Evolutionary conservation across 2,888 invertebrate genomes (phyloP).

Genomic region (Gortyna flavago): DNA sequence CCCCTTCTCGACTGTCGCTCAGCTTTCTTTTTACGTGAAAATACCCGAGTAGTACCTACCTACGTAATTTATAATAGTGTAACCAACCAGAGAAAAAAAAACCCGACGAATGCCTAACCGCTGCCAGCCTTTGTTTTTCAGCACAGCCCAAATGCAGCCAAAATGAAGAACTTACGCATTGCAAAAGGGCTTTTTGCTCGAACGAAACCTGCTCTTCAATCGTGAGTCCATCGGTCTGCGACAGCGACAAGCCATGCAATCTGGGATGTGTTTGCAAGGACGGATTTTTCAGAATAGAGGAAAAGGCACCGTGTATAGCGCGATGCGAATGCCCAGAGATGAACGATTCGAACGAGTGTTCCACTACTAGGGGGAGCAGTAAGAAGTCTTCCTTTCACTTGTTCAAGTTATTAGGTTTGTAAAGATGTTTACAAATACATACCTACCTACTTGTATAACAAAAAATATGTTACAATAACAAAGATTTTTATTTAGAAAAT

Average conservation of each 20-base stretch:
- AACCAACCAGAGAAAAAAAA: no score
- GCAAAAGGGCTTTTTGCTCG: conserved; percentile 11
- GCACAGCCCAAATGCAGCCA: conserved; percentile 8
- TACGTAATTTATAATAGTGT: no score
- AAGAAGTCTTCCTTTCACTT: background rate
- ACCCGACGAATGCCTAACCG: no score
- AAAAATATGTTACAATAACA: background rate
- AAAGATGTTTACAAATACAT: background rate
- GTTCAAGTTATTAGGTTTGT: background rate
- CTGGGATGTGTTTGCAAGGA: conserved; percentile 25
- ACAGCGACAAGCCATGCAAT: conserved; percentile 5
- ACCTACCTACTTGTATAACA: background rate
- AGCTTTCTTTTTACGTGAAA: no score
- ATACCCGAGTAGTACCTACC: no score
- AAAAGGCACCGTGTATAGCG: conserved; percentile 10
- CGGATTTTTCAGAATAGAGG: conserved; percentile 20
- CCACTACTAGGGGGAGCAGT: background rate
- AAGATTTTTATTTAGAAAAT: background rate
- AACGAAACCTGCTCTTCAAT: conserved; percentile 29
- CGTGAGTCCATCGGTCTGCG: background rate
- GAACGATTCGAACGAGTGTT: conserved; percentile 2
- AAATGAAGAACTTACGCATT: conserved; percentile 37
- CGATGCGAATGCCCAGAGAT: conserved; percentile 17
- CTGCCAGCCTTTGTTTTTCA: conserved; percentile 1
- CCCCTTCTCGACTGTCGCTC: no score